A percentile compares a stretch with the other conserved stretches of the same genome.
phyloP scores from a whole-genome alignment of 2,113 vertebrate genomes.

The Coptodon rendalli region DNA sequence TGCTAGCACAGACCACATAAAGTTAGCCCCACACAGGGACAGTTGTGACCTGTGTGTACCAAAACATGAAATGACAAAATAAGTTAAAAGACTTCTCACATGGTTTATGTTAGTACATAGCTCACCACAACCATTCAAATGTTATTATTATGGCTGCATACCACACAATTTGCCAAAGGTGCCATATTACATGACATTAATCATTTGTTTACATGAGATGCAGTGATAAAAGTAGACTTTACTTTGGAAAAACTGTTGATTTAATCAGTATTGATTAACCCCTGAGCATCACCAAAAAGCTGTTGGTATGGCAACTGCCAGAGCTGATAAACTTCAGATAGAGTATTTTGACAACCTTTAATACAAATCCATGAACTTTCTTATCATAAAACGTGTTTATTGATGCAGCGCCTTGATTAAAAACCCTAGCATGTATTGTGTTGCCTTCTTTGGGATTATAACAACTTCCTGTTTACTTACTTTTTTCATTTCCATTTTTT shows the following conservation, averaged over 20 bases:
- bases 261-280: neutral
- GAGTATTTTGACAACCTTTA: neutral
- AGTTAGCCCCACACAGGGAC: neutral
- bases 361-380: neutral
- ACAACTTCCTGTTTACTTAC: neutral
- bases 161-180: neutral
- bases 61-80: neutral
- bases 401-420: neutral
- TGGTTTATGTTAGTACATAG: neutral
- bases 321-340: neutral
- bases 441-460: neutral
- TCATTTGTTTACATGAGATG: neutral
- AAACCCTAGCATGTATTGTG: neutral
- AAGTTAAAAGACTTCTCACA: neutral
- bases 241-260: neutral
- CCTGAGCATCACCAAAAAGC: neutral
- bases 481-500: neutral
- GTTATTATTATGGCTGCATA: neutral
- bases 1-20: neutral
- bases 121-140: neutral
- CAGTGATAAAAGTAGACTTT: neutral
- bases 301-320: neutral
- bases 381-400: neutral
- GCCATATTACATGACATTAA: neutral
- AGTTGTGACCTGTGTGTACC: neutral